These are phyloP conservation scores for Archivesica marissinica DNA, from an alignment of 1,140 invertebrate genomes.

Conservation along the genomic window DNA sequence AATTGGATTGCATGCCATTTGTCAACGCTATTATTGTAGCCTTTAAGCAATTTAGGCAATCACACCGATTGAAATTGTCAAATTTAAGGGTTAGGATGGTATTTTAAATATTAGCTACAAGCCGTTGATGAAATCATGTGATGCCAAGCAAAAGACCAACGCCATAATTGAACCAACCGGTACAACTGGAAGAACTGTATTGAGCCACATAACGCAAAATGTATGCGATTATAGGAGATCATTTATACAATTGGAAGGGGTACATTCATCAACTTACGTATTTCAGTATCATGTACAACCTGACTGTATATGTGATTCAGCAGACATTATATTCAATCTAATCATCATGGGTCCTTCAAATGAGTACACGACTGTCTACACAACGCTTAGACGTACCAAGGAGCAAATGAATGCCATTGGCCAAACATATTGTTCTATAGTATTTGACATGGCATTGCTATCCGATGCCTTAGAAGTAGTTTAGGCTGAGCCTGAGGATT, in stretches of 20 bases:
- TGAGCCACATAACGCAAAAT: background rate
- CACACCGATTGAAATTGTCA: too few species aligned
- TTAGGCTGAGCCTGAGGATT: slow-evolving; percentile 10
- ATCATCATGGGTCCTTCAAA: slow-evolving; percentile 38
- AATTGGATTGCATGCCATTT: too few species aligned
- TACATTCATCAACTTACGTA: background rate
- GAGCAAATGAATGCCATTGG: slow-evolving; percentile 35
- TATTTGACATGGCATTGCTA: slow-evolving; percentile 36
- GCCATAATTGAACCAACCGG: background rate
- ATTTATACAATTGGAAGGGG: background rate
- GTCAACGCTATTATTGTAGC: too few species aligned
- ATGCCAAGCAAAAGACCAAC: too few species aligned
- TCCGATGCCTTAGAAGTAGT: slow-evolving; percentile 40
- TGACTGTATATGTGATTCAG: background rate
- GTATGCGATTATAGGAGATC: background rate
- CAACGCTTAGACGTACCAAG: slow-evolving; percentile 15
- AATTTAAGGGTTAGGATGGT: too few species aligned
- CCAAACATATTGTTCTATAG: background rate
- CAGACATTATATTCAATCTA: slow-evolving; percentile 35
- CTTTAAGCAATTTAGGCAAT: too few species aligned
- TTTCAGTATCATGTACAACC: background rate
- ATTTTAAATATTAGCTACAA: too few species aligned
- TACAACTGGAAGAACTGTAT: background rate
- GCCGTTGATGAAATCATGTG: too few species aligned
- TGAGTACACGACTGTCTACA: slow-evolving; percentile 43